These are phyloP conservation scores for Yponomeuta sedellus DNA, from an alignment of 2,888 invertebrate genomes.

Conservation along the genomic window DNA sequence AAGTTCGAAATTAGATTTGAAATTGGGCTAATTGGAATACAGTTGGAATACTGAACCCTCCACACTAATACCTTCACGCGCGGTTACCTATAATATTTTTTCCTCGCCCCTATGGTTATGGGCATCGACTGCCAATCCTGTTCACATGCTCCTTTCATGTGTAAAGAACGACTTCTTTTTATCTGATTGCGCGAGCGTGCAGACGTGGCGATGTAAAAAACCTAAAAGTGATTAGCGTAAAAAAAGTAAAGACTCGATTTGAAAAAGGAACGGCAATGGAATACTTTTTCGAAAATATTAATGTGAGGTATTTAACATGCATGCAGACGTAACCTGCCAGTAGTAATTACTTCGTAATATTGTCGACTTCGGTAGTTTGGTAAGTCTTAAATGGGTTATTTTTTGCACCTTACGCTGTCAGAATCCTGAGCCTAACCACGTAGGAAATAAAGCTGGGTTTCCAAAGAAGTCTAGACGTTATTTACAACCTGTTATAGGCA, in stretches of 20 bases:
- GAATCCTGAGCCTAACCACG: neutral
- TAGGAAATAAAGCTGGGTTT: neutral
- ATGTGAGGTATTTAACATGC: neutral
- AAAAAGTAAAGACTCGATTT: neutral
- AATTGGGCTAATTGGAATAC: no score
- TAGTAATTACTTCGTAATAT: no score
- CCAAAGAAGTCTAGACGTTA: neutral
- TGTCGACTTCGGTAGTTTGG: no score
- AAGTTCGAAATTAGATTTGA: no score
- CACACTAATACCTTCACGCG: neutral
- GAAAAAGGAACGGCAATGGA: neutral
- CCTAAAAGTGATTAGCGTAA: neutral
- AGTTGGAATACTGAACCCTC: neutral
- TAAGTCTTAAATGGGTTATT: neutral
- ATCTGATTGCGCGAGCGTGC: neutral
- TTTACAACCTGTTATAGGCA: neutral
- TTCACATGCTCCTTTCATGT: neutral
- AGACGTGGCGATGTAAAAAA: neutral
- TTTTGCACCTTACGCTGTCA: neutral
- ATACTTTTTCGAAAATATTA: neutral
- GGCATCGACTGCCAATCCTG: neutral
- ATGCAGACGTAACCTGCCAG: neutral
- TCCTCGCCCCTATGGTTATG: neutral
- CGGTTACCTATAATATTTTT: neutral
- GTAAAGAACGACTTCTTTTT: slow-evolving; percentile 4